Evolutionary conservation across 2,888 invertebrate species (phyloP), one percentile per base, ranked within the genome.

Genomic region (Aporophyla lueneburgensis): DNA sequence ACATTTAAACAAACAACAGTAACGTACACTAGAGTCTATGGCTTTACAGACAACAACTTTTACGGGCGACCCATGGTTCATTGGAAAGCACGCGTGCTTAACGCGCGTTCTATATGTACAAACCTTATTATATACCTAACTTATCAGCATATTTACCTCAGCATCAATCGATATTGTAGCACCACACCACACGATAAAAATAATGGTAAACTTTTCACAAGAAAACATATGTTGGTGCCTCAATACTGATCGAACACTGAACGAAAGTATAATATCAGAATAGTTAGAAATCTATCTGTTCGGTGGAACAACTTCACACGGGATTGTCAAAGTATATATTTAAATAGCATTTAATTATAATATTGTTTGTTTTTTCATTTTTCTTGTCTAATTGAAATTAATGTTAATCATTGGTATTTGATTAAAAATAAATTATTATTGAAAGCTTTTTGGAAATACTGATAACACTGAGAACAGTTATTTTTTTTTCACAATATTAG

Each of bases 1-100:
- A 82, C 58, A 67, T 71, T 54, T 33, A 24, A 71, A 72, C 63
- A 81, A 66, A 67, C 66, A 82, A 80, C 63, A 71, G 21, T 53
- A 7, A 43, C 53, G n/a, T 54, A 53, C 40, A n/a, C 33, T 53
- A 66, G 16, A 72, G 72, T 78, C 81, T 81, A 72, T 58, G 78
- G 73, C 83, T 71, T 9, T n/a, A 59, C 40, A 12, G 40, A 12
- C 24, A 46, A 49, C 46, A 67, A 10, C 54, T 27, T n/a, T n/a
- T 33, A 33, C 33, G 33, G 33, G 33, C 33, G 33, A 33, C 33
- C 33, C 33, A 33, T 33, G 66, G 14, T 27, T 66, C 0, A 21
- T 33, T 33, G 51, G 27, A 66, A 66, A 66, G 49, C 21, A 27
- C 66, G 27, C 9, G 9, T 33, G 49, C 21, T 21, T 14, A 21